A percentile compares a stretch with the other conserved stretches of the same genome.
Conservation (phyloP, 2,113 vertebrate genomes). For the Salvator merianae region DNA sequence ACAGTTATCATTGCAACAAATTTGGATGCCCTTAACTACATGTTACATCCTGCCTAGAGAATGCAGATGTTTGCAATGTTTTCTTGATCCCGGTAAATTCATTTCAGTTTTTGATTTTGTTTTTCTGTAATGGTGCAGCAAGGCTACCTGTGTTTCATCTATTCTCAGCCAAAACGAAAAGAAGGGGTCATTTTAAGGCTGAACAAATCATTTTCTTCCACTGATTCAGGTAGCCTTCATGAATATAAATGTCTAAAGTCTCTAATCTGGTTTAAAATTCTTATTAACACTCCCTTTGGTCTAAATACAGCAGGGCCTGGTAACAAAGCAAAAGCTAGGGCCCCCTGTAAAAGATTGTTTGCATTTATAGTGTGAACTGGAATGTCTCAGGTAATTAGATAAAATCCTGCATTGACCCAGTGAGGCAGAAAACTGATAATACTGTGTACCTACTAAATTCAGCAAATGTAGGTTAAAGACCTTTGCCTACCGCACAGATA, state of each 20-base stretch:
- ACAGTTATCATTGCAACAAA: no score
- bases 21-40: no score
- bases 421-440: slow-evolving; percentile 63
- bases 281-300: slow-evolving; percentile 47
- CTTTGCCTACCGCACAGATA: slow-evolving; percentile 68
- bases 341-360: slow-evolving; percentile 62
- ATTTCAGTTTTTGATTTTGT: neutral
- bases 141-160: neutral
- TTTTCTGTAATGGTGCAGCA: neutral
- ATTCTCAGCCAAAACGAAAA: neutral
- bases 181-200: slow-evolving; percentile 25
- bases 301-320: slow-evolving; percentile 55
- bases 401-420: slow-evolving; percentile 66
- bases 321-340: slow-evolving; percentile 61
- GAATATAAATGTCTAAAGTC: slow-evolving; percentile 49
- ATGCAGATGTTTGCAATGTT: neutral
- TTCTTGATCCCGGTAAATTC: neutral
- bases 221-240: slow-evolving; percentile 50
- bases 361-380: slow-evolving; percentile 63
- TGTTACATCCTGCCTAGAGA: neutral
- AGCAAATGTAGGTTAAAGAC: slow-evolving; percentile 56
- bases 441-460: slow-evolving; percentile 54
- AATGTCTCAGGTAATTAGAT: slow-evolving; percentile 67
- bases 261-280: slow-evolving; percentile 23
- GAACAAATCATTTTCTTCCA: slow-evolving; percentile 30